Evolutionary conservation across 2,888 invertebrate species (phyloP), one percentile per base, ranked within the genome.

Genomic region (Leuctra nigra): DNA sequence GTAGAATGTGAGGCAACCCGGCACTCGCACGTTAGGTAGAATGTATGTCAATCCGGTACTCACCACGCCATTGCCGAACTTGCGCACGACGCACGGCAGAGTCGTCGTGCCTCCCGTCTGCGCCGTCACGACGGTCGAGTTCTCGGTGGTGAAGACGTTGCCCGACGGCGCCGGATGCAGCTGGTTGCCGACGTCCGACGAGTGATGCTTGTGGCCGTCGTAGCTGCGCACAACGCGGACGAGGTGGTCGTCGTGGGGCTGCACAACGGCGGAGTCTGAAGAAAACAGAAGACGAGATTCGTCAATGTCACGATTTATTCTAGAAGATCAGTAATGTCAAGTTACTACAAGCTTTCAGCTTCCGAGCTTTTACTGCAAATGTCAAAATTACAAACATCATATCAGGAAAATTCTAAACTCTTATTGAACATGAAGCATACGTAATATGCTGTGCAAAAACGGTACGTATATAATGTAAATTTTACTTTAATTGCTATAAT

Each of bases 71-170:
- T 72, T 75, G 62, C 73, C 76, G 63, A 74, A 74, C 66, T 75
- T 76, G 58, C 73, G 67, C 53, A 77, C 74, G 60, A 74, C 72
- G 64, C 77, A 77, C 1, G 77, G 77, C 54, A 77, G 65, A 47
- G 75, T 73, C 23, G 77, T 76, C 56, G 76, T 76, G 59, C 76
- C 75, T 50, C 75, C 76, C 56, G 73, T 72, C 68, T 77, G 77
- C 36, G 77, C 76, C 41, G 74, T 72, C 48, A 77, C 71, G 52
- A 73, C 70, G 7, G 77, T 77, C 58, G 73, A 73, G 64, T 77
- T 77, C 63, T 74, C 75, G 18, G 77, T 77, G 55, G 74, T 71
- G 66, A 77, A 77, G 58, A 67, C 64, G 11, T 64, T 59, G 23
- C 66, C 58, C 44, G 66, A 63, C 13, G 63, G 65, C 55, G 66